Evolutionary conservation across 2,888 invertebrate species (phyloP), one percentile per base, ranked within the genome.

Genomic region (Drosophila birchii): DNA sequence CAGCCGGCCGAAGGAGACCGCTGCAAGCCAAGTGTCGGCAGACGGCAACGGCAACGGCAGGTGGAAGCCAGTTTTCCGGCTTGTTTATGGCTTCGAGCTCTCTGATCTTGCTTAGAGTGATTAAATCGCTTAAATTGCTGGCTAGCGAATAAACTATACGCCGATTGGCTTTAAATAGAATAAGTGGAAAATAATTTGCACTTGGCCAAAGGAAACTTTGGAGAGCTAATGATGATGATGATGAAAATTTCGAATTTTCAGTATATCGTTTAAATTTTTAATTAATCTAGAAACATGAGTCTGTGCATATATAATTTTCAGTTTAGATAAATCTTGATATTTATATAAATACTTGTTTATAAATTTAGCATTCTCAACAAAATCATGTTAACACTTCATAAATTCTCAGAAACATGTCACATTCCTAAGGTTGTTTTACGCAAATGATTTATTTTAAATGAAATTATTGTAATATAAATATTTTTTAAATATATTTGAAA

Each of bases 101-200:
- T 41, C 26, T 75, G 45, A 57, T 45, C 75, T 74, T 16, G 74
- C 75, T 74, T 34, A 14, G 38, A 53, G 41, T 66, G 75, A 72
- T 72, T 72, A 74, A 74, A 57, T 74, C 53, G 45, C 53, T 57
- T 26, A 66, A 58, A 66, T 58, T 64, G 75, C 45, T 32, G 36
- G 34, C 34, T 39, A 57, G 51, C 63, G 43, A 45, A 56, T 63
- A 72, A 63, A 72, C 56, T 41, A 73, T 51, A 12, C 9, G 14
- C n/a, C 39, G 29, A 71, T 70, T 45, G 60, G 38, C 70, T 36
- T 68, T 36, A 47, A 69, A 68, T 68, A 56, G 47, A 68, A 29
- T 68, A 56, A 68, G 34, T 56, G 70, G 57, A 69, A 41, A 36
- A 47, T 41, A 68, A 57, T 69, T 57, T 57, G 26, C 26, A 38